phyloP scores from a whole-genome alignment of 2,888 invertebrate species.

The Criorhina ranunculi region DNA sequence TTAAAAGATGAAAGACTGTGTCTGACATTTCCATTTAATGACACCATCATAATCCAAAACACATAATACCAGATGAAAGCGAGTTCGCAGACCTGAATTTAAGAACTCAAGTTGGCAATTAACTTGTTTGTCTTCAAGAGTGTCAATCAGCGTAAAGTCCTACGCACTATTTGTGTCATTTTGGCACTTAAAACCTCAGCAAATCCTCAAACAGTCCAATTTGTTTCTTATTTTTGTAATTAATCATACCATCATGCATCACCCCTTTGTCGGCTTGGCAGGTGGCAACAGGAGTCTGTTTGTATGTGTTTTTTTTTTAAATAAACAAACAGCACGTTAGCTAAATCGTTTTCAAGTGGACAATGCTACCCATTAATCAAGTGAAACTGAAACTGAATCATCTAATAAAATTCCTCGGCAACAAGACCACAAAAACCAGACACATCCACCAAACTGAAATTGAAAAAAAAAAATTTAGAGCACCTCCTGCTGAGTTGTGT shows the following conservation, averaged over 20 bases:
- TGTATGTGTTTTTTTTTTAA: not conserved
- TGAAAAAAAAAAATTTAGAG: constrained; percentile 1
- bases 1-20: constrained; percentile 15
- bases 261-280: not conserved
- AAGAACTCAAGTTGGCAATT: constrained; percentile 20
- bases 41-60: constrained; percentile 21
- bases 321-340: constrained; percentile 1
- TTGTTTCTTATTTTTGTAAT: constrained; percentile 22
- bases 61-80: constrained; percentile 5
- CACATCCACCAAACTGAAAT: constrained; percentile 15
- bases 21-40: constrained; percentile 23
- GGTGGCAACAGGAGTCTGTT: constrained; percentile 14
- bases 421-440: not conserved
- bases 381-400: constrained; percentile 6
- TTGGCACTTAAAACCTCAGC: not conserved
- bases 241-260: not conserved
- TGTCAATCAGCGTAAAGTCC: constrained; percentile 23
- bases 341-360: constrained; percentile 36
- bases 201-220: not conserved
- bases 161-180: constrained; percentile 27
- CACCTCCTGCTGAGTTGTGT: constrained; percentile 12
- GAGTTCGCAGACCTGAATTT: constrained; percentile 20
- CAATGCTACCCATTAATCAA: constrained; percentile 33
- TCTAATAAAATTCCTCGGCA: not conserved
- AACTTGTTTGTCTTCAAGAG: constrained; percentile 18